These are phyloP conservation scores for Metalampra italica DNA, from an alignment of 2,888 invertebrate species.

Conservation along the genomic window DNA sequence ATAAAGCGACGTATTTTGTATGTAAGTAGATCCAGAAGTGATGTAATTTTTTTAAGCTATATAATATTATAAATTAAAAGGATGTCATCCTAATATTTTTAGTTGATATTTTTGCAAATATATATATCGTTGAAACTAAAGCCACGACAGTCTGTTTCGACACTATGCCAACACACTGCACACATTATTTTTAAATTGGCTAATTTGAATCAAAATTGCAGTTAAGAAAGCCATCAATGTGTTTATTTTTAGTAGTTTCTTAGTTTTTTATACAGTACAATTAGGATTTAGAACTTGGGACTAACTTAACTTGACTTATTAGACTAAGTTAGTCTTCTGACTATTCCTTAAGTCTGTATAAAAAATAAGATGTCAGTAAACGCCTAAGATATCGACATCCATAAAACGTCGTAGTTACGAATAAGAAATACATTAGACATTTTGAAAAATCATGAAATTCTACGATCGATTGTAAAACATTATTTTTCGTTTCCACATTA, in stretches of 20 bases:
- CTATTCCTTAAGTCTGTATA: neutral
- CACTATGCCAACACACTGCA: slow-evolving; percentile 73
- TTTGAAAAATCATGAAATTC: neutral
- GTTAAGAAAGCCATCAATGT: slow-evolving; percentile 6
- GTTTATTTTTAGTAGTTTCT: neutral
- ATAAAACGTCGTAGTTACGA: neutral
- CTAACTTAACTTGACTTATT: too few relatives aligned
- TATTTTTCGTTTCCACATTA: slow-evolving; percentile 29
- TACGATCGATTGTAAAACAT: slow-evolving; percentile 1
- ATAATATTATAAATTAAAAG: too few relatives aligned
- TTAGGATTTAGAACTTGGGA: neutral
- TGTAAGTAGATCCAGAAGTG: slow-evolving; percentile 67
- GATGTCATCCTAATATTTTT: slow-evolving; percentile 36
- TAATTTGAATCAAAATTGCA: slow-evolving; percentile 10
- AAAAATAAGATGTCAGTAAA: neutral
- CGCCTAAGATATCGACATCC: neutral
- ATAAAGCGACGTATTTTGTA: slow-evolving; percentile 19
- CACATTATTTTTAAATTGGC: slow-evolving; percentile 60
- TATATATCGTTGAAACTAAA: slow-evolving; percentile 27
- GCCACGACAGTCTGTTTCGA: slow-evolving; percentile 28
- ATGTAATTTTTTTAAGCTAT: slow-evolving; percentile 45
- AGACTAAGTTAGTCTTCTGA: neutral
- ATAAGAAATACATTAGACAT: neutral
- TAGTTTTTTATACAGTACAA: neutral
- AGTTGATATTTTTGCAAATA: slow-evolving; percentile 14